Evolutionary conservation across 2,797 vertebrate genomes (phyloP).

Genomic region (Chrosomus eos): DNA sequence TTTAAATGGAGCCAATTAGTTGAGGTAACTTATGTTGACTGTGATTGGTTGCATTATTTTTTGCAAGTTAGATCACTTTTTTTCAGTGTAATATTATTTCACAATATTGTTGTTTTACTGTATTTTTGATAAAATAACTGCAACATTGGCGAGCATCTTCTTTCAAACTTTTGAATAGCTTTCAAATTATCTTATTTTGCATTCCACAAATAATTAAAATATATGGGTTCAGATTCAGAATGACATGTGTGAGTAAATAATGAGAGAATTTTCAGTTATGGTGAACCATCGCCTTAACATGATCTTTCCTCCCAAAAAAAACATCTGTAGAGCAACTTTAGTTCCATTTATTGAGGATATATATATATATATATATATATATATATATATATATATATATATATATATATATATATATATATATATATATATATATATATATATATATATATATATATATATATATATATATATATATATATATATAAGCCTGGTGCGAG

Average conservation of each 20-base stretch:
- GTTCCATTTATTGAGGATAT: slow-evolving; percentile 68
- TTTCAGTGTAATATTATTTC: background rate
- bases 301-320: background rate
- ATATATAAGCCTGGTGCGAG: slow-evolving; percentile 47
- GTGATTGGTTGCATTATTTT: background rate
- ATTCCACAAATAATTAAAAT: background rate
- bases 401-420: no score
- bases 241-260: background rate
- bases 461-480: no score
- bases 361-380: no score
- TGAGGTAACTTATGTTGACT: background rate
- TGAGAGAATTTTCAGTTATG: background rate
- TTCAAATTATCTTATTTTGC: background rate
- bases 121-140: background rate
- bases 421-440: no score
- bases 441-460: no score
- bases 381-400: no score
- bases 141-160: background rate
- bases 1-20: background rate
- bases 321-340: slow-evolving; percentile 69
- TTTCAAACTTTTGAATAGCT: background rate
- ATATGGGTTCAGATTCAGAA: background rate
- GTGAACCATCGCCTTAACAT: background rate
- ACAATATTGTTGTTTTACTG: background rate
- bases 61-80: background rate